A percentile compares a stretch with the other conserved stretches of the same genome.
These are phyloP conservation scores for Esox niger DNA, from an alignment of 2,113 vertebrate species.

Conservation along the genomic window DNA sequence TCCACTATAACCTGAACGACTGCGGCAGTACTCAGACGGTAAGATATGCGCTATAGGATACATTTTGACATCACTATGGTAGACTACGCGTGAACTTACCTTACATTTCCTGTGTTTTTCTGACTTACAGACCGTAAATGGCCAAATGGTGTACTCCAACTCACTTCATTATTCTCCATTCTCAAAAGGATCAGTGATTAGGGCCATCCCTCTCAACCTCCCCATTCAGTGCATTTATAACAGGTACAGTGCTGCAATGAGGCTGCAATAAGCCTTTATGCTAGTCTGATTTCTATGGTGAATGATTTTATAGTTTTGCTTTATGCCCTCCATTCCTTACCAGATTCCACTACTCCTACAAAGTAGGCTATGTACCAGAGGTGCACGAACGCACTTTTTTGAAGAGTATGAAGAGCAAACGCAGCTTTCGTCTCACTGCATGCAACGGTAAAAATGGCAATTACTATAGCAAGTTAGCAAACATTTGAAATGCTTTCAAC, in stretches of 20 bases:
- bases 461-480: no score
- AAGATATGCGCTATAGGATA: constrained; percentile 5
- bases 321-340: background rate
- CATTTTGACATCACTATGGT: background rate
- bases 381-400: constrained; percentile 27
- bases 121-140: constrained; percentile 45
- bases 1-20: constrained; percentile 30
- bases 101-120: background rate
- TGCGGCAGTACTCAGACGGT: constrained; percentile 27
- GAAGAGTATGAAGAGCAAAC: constrained; percentile 47
- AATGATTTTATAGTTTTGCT: background rate
- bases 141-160: constrained; percentile 57
- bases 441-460: constrained; percentile 52
- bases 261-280: background rate
- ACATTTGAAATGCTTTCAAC: no score
- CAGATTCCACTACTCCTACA: constrained; percentile 69
- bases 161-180: constrained; percentile 42
- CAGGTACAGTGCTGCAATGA: constrained; percentile 46
- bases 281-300: background rate
- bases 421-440: constrained; percentile 51
- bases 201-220: constrained; percentile 48
- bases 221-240: constrained; percentile 61
- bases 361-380: constrained; percentile 62
- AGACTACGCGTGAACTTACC: background rate
- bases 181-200: constrained; percentile 40